Evolutionary conservation across 2,797 vertebrate genomes (phyloP), one percentile per base, ranked within the genome.

Genomic region (Naso thynnoides): DNA sequence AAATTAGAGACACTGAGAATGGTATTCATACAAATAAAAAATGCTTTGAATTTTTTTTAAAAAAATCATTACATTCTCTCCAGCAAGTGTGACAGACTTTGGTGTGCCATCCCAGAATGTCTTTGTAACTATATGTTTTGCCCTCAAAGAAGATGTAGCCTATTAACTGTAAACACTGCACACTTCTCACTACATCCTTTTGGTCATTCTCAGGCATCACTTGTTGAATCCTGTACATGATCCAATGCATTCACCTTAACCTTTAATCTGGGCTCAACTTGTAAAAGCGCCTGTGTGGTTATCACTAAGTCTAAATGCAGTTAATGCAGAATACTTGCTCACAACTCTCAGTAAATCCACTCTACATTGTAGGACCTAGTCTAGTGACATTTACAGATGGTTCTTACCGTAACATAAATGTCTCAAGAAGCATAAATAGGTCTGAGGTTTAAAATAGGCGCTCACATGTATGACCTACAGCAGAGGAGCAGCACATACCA

Each of bases 401-500:
- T 39, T 36, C 26, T 60, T 57, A 66, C 42, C 29, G 62, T 70
- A 50, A 73, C 60, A 47, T 24, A 29, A 23, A 84, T 45, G 69
- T 79, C 65, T 57, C 45, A n/a, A 52, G 59, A 41, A 54, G 53
- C 58, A 74, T 61, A 84, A 85, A 88, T 85, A 88, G 82, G 79
- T 45, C 27, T 29, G 36, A 64, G 60, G 73, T 82, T 85, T 80
- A 86, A 88, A 89, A 90, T 78, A 86, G 78, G 8, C 49, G 3
- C 54, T 27, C 39, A 81, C 80, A 63, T 45, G 65, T 73, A 45
- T 77, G 84, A 65, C 81, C 78, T 80, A 52, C 60, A 49, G 81
- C 73, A 58, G 67, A 77, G 45, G 50, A 24, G 50, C 13, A 2
- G 56, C 44, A 58, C 78, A 67, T 80, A 70, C 68, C 76, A 60